A percentile compares a stretch with the other conserved stretches of the same genome.
phyloP scores from a whole-genome alignment of 1,140 invertebrate species.

The Bombus difficillimus region DNA sequence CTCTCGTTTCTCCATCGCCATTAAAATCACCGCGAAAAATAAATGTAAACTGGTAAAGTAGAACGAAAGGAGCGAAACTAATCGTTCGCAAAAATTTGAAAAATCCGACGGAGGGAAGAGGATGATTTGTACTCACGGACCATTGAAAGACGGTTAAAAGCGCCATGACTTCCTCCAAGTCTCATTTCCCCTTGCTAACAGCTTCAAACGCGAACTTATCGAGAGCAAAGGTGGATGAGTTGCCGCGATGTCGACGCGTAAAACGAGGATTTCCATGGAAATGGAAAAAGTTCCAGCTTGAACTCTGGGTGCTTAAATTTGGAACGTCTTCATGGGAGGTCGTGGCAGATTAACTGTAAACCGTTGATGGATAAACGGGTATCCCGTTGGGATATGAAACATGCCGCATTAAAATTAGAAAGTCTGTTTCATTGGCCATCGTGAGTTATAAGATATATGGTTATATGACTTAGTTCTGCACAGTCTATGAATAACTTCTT shows the following conservation, averaged over 20 bases:
- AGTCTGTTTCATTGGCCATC: background rate
- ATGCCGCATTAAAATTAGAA: conserved; percentile 16
- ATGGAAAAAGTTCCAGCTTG: conserved; percentile 5
- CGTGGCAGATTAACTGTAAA: background rate
- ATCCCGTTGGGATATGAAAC: background rate
- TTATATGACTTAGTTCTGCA: background rate
- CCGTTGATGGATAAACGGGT: background rate
- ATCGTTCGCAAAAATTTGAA: background rate
- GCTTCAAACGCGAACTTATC: background rate
- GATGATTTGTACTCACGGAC: no score
- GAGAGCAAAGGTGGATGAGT: no score
- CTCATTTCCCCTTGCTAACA: background rate
- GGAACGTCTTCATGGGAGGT: background rate
- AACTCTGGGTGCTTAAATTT: background rate
- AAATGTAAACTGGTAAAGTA: background rate
- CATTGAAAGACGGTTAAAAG: background rate
- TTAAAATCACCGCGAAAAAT: background rate
- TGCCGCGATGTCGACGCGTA: no score
- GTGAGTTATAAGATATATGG: background rate
- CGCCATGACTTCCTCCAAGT: background rate
- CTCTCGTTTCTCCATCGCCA: no score
- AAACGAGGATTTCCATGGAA: background rate
- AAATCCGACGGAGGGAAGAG: background rate
- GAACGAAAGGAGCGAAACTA: background rate
- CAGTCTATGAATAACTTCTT: conserved; percentile 14